Percentiles rank a stretch among this genome's conserved stretches.
phyloP scores from a whole-genome alignment of 2,797 vertebrate genomes.

The Eremophila alpestris region DNA sequence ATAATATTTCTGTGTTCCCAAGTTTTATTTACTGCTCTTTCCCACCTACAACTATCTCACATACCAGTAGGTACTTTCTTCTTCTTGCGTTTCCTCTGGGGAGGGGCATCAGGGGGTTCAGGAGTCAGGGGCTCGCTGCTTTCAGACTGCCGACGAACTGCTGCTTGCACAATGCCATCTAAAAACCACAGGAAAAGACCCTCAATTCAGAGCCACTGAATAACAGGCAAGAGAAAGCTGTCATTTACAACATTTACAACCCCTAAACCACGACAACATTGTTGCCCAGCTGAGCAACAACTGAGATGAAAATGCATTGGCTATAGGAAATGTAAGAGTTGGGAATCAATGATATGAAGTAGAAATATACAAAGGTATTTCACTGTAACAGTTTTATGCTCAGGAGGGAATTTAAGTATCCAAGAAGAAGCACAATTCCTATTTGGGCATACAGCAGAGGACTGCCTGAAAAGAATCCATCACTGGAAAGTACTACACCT shows the following conservation, averaged over 20 bases:
- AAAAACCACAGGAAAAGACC: slow-evolving; percentile 2
- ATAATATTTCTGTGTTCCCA: background rate
- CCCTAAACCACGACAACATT: too few relatives aligned
- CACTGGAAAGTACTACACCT: background rate
- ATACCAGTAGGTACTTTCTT: slow-evolving; percentile 77
- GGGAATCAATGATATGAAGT: background rate
- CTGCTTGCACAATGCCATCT: slow-evolving; percentile 69
- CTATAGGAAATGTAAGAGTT: background rate
- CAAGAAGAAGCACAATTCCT: background rate
- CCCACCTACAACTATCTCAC: background rate
- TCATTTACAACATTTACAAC: background rate
- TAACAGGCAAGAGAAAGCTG: background rate
- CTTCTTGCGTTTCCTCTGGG: slow-evolving; percentile 84
- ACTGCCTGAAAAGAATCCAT: background rate
- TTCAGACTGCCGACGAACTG: slow-evolving; percentile 74
- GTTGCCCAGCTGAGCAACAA: background rate
- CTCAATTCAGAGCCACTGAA: background rate
- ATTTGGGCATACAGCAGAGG: background rate
- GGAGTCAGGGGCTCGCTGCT: slow-evolving; percentile 75
- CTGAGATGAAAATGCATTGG: background rate
- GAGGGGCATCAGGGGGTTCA: slow-evolving; percentile 71
- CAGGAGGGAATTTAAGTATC: background rate
- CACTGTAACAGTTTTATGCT: background rate
- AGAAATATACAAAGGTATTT: background rate
- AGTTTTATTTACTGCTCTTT: background rate